These are phyloP conservation scores for Uropsilus gracilis DNA, from an alignment of 2,113 vertebrate genomes.

Conservation along the genomic window DNA sequence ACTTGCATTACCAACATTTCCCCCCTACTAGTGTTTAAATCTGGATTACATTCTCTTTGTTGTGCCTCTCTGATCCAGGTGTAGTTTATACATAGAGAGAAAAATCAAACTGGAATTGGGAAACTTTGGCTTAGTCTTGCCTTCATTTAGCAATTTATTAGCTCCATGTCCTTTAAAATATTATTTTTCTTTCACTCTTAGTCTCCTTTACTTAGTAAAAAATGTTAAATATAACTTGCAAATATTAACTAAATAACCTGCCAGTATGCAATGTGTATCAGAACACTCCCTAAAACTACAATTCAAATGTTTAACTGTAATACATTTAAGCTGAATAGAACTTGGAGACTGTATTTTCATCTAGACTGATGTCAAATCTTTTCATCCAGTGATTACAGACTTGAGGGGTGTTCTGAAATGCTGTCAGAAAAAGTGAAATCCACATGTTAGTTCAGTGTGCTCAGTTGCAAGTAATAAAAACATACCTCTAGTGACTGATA, in stretches of 20 bases:
- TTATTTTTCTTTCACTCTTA: background rate
- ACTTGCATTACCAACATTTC: background rate
- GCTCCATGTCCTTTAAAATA: background rate
- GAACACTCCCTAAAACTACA: background rate
- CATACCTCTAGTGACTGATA: background rate
- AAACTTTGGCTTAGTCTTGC: background rate
- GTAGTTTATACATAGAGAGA: background rate
- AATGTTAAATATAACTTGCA: background rate
- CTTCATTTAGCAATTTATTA: background rate
- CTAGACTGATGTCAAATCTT: background rate
- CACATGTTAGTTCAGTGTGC: background rate
- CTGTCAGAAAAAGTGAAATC: background rate
- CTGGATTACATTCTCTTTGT: background rate
- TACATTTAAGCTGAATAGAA: background rate
- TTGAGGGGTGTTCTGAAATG: background rate
- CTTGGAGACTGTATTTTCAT: background rate
- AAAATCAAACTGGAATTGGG: background rate
- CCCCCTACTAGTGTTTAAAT: background rate
- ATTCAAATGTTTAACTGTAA: background rate
- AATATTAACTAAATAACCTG: slow-evolving; percentile 17
- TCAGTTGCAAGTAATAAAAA: slow-evolving; percentile 12
- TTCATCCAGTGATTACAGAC: background rate
- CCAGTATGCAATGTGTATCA: background rate
- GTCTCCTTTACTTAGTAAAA: slow-evolving; percentile 30
- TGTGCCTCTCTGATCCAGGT: background rate